phyloP scores from a whole-genome alignment of 2,888 invertebrate genomes.

The Noctua fimbriata region DNA sequence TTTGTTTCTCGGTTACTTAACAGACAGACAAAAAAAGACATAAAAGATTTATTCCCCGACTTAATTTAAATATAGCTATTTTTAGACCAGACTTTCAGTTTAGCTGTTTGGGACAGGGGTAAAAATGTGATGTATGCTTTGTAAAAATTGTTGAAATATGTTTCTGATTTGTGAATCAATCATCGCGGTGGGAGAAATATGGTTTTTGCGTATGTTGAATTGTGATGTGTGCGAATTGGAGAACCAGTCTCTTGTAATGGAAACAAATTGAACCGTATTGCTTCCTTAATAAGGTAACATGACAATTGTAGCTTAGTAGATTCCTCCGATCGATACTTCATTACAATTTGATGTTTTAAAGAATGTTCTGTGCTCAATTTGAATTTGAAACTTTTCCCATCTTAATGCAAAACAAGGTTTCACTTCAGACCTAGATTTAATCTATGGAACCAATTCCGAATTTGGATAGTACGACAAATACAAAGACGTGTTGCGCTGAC shows the following conservation, averaged over 20 bases:
- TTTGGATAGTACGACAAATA: not conserved
- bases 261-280: not conserved
- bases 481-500: not conserved
- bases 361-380: not conserved
- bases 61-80: slow-evolving; percentile 29
- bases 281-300: not conserved
- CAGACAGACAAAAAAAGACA: not conserved
- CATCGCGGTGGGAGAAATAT: not conserved
- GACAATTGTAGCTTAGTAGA: not conserved
- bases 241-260: not conserved
- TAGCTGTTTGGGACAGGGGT: slow-evolving; percentile 28
- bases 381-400: not conserved
- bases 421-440: not conserved
- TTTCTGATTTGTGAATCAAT: slow-evolving; percentile 33
- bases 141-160: not conserved
- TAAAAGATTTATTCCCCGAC: slow-evolving; percentile 13
- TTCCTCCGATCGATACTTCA: not conserved
- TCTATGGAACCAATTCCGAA: not conserved
- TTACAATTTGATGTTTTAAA: not conserved
- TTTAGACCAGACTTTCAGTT: slow-evolving; percentile 4
- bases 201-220: not conserved
- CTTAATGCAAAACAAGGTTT: not conserved
- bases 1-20: slow-evolving; percentile 23
- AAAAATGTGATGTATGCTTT: slow-evolving; percentile 14
- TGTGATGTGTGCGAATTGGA: not conserved